Evolutionary conservation across 2,113 vertebrate species (phyloP).

Genomic region (Apteryx owenii): DNA sequence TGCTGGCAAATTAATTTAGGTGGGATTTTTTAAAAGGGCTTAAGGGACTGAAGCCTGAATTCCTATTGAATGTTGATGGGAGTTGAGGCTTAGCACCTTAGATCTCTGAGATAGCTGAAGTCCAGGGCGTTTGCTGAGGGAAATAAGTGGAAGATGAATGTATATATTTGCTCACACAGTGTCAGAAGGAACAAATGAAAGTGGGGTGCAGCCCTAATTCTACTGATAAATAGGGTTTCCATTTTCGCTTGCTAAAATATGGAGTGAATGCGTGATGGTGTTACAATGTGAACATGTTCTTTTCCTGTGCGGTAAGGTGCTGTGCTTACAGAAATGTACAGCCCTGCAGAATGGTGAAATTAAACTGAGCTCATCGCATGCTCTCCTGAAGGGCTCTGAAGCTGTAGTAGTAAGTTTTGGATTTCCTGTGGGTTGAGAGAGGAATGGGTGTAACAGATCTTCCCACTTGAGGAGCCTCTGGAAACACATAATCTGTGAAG

Average conservation of each 20-base stretch:
- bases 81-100: conserved; percentile 46
- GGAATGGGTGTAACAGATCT: background rate
- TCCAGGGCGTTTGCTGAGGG: background rate
- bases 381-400: background rate
- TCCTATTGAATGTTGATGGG: conserved; percentile 32
- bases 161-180: background rate
- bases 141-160: background rate
- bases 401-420: background rate
- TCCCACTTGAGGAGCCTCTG: background rate
- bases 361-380: background rate
- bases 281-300: accelerated
- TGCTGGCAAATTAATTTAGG: conserved; percentile 16
- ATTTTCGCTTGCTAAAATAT: background rate
- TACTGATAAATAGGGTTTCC: background rate
- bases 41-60: conserved; percentile 17
- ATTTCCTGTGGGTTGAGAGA: background rate
- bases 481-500: background rate
- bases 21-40: background rate
- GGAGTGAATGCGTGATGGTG: accelerated
- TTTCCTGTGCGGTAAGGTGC: background rate
- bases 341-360: background rate
- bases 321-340: background rate
- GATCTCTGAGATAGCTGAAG: conserved; percentile 45
- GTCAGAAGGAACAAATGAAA: background rate
- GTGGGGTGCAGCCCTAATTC: background rate